Evolutionary conservation across 2,797 vertebrate species (phyloP).

Genomic region (Pipistrellus pygmaeus): DNA sequence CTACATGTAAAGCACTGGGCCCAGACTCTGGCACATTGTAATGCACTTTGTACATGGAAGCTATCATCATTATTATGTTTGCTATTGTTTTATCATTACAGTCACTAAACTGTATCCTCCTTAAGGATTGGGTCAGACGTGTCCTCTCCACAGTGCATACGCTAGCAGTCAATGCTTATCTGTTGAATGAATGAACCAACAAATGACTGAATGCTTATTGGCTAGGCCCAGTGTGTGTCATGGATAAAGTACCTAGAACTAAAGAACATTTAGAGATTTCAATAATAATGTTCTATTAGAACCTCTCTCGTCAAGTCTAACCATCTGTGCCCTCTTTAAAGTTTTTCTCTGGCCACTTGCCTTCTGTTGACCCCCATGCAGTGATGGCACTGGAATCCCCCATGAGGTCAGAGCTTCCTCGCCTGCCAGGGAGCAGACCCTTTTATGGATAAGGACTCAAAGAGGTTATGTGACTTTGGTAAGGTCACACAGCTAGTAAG

Average conservation of each 20-base stretch:
- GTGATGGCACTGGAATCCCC: not conserved
- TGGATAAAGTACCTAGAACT: not conserved
- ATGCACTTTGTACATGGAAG: not conserved
- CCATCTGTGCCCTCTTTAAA: not conserved
- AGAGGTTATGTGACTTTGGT: too few relatives aligned
- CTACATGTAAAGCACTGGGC: not conserved
- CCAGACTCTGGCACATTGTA: not conserved
- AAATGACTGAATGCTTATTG: not conserved
- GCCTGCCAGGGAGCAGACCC: not conserved
- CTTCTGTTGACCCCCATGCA: not conserved
- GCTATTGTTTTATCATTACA: not conserved
- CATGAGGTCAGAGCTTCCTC: not conserved
- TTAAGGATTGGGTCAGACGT: not conserved
- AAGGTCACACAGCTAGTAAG: too few relatives aligned
- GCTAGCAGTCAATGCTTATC: not conserved
- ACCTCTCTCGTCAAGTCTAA: not conserved
- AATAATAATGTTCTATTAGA: not conserved
- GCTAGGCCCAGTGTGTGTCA: not conserved
- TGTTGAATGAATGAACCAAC: constrained; percentile 15
- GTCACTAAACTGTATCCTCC: not conserved
- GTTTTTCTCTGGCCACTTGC: not conserved
- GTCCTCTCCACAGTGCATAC: not conserved
- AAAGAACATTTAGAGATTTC: not conserved
- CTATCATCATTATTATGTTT: not conserved
- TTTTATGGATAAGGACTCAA: too few relatives aligned